Base-by-base conservation (phyloP, 2,113 vertebrate genomes). In the Clupea harengus region DNA sequence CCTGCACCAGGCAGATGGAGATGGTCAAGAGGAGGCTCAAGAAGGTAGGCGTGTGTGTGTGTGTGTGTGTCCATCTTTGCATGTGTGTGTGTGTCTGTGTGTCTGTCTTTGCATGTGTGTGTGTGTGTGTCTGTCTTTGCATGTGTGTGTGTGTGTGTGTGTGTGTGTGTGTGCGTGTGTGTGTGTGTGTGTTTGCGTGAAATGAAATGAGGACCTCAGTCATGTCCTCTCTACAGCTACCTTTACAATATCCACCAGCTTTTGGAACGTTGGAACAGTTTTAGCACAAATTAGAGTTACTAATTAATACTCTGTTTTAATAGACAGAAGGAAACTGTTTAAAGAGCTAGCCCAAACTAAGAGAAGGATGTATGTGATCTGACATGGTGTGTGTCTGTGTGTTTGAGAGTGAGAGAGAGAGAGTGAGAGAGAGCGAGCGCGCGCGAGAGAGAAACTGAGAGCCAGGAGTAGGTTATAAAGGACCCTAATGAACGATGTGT, bases 21-120 rank as follows among this genome's bases (percentile, higher is more conserved):
- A 89, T 93, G 39, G 88, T 91, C 2, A 96, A 94, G 88, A 92
- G 60, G 89, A 95, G 94, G 86, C 87, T 95, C 39, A 94, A 94
- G 87, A 96, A 97, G 96, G 96, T 97, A 91, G 13, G 72, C 15
- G 10, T 39, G 72, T 18, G 72, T 78, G 28, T 78, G 28, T 39
- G 72, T 32, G 11, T 39, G 28, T 39, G 10, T 78, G 72, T 78
- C n/a, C n/a, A n/a, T n/a, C n/a, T n/a, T n/a, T 78, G 28, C 32
- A 25, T 75, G 25, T 75, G 67, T 11, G 67, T 32, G 25, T 75
- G 25, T 75, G 25, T 39, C 0, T 72, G n/a, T 72, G 10, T 28
- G 67, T 28, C 10, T 78, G 25, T 39, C 0, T 75, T 1, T 75
- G 0, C 10, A 8, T 75, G 28, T 75, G 67, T 75, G 9, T 75